These are phyloP conservation scores for Conopomorpha cramerella DNA, from an alignment of 1,140 invertebrate species.

Conservation along the genomic window DNA sequence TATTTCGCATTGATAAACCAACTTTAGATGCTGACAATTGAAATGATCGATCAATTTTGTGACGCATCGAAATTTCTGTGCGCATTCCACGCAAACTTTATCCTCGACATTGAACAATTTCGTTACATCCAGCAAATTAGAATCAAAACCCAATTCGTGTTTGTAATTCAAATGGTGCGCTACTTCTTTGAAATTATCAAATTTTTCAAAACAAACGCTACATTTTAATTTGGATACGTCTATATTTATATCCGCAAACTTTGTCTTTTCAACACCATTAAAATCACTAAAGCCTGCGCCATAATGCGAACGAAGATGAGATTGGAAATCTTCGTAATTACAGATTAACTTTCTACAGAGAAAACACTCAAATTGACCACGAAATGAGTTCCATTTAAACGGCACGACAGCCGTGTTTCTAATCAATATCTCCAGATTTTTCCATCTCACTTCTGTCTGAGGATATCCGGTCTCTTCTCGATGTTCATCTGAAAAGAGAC, in stretches of 20 bases:
- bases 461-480: slow-evolving; percentile 5
- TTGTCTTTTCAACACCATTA: slow-evolving; percentile 12
- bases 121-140: slow-evolving; percentile 10
- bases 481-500: slow-evolving; percentile 13
- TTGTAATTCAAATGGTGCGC: slow-evolving; percentile 18
- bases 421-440: slow-evolving; percentile 29
- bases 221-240: slow-evolving; percentile 28
- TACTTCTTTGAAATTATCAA: slow-evolving; percentile 15
- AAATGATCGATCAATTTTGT: slow-evolving; percentile 19
- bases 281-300: slow-evolving; percentile 17
- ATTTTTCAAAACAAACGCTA: slow-evolving; percentile 19
- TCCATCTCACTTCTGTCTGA: slow-evolving; percentile 10
- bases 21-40: slow-evolving; percentile 14
- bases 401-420: slow-evolving; percentile 30
- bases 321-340: slow-evolving; percentile 25
- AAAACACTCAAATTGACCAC: too few relatives aligned
- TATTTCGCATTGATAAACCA: slow-evolving; percentile 13
- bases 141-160: slow-evolving; percentile 20
- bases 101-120: slow-evolving; percentile 20
- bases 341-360: slow-evolving; percentile 24
- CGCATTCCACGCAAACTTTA: slow-evolving; percentile 15
- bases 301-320: slow-evolving; percentile 13
- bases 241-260: slow-evolving; percentile 26
- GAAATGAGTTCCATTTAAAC: slow-evolving; percentile 38
- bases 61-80: slow-evolving; percentile 19